These are phyloP conservation scores for Polia nebulosa DNA, from an alignment of 2,888 invertebrate species.

Conservation along the genomic window DNA sequence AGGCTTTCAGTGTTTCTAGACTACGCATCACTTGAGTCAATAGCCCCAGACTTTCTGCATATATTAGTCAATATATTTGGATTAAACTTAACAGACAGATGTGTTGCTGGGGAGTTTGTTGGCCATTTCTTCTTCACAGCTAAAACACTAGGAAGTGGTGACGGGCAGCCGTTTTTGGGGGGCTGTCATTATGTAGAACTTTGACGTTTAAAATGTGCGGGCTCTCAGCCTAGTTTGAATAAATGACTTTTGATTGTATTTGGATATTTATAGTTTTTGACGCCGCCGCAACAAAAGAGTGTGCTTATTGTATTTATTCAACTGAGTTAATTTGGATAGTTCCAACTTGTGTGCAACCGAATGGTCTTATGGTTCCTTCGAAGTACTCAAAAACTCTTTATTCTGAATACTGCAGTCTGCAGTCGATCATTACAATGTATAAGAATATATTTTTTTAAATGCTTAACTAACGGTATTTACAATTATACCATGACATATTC, in stretches of 20 bases:
- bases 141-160: too few relatives aligned
- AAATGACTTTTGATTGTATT: too few relatives aligned
- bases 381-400: not conserved
- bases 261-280: slow-evolving; percentile 37
- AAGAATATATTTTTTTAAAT: too few relatives aligned
- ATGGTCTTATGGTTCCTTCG: not conserved
- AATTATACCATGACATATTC: not conserved
- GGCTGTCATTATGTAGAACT: too few relatives aligned
- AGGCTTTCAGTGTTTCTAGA: slow-evolving; percentile 22
- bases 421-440: too few relatives aligned
- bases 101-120: too few relatives aligned
- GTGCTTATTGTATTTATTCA: slow-evolving; percentile 26
- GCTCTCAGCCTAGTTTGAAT: too few relatives aligned
- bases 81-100: too few relatives aligned
- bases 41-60: slow-evolving; percentile 24
- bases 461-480: too few relatives aligned
- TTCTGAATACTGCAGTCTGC: not conserved
- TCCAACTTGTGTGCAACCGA: slow-evolving; percentile 13
- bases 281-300: slow-evolving; percentile 20
- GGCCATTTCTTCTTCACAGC: too few relatives aligned
- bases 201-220: too few relatives aligned
- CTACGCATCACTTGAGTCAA: slow-evolving; percentile 44
- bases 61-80: slow-evolving; percentile 38
- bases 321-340: slow-evolving; percentile 9
- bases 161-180: too few relatives aligned